Base-by-base conservation (phyloP, 2,888 invertebrate genomes). In the Laspeyria flexula region DNA sequence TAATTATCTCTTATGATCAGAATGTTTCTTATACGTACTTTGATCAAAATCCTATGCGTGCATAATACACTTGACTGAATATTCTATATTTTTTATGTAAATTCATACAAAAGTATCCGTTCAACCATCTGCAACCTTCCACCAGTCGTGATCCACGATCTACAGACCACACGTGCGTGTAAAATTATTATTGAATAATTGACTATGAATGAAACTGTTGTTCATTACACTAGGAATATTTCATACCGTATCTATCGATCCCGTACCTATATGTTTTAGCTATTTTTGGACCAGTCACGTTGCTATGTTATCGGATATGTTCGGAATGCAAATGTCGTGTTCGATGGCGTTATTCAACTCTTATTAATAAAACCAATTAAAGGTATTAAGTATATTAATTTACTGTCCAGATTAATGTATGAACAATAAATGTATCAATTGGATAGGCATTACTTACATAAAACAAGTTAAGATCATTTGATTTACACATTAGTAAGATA, bases 191-290 rank as follows among this genome's bases (percentile, higher is more conserved):
- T 64, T 43, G 58, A 57, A 68, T 65, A 57, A 69, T 66, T 64
- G 49, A 49, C 54, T 72, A 71, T 79, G 77, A 80, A 77, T 77
- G 73, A 62, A 73, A 61, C 67, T 63, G 58, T 76, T 77, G 70
- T 71, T 68, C 47, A 34, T 35, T 40, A 39, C 53, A 55, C 44
- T 55, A 43, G 64, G 61, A 73, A 63, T 63, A 68, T 68, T 63
- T 57, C 62, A 60, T 51, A 62, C 53, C 50, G 62, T 53, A 58
- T 51, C 65, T 56, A 57, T 43, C 35, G 38, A 44, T 21, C 21
- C 16, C 11, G 16, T 33, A 21, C 38, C 16, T 56, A 34, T 55
- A 54, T 21, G 31, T 52, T 50, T 33, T 30, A 55, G 60, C 52
- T 62, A 61, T 73, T 71, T 69, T 66, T 46, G 57, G 53, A 56